Evolutionary conservation across 2,888 invertebrate genomes (phyloP).

Genomic region (Tetrapedia diversipes): DNA sequence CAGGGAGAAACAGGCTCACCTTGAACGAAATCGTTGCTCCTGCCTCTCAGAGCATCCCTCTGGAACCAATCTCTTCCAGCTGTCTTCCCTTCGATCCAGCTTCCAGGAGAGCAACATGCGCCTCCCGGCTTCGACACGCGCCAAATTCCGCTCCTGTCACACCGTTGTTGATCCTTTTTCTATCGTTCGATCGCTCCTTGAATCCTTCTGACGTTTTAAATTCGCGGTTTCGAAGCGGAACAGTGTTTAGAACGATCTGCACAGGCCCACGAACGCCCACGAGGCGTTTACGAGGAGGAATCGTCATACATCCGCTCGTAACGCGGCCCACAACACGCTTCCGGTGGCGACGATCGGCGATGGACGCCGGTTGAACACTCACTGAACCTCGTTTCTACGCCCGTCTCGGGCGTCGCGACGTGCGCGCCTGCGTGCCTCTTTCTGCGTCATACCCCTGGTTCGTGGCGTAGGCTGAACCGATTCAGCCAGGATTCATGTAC

Average conservation of each 20-base stretch:
- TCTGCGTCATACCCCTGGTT: slow-evolving; percentile 54
- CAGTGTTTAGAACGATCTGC: neutral
- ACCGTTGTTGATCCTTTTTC: slow-evolving; percentile 1
- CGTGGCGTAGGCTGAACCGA: slow-evolving; percentile 10
- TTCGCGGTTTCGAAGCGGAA: too few species aligned
- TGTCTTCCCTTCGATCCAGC: slow-evolving; percentile 59
- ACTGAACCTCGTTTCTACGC: slow-evolving; percentile 49
- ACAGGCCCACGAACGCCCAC: slow-evolving; percentile 29
- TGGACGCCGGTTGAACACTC: slow-evolving; percentile 53
- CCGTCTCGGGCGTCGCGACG: slow-evolving; percentile 26
- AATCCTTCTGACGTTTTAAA: neutral
- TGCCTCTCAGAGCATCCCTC: slow-evolving; percentile 62
- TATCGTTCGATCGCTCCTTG: neutral
- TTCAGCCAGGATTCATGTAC: neutral
- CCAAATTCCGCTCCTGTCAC: slow-evolving; percentile 9
- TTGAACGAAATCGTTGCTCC: slow-evolving; percentile 40
- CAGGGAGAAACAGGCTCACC: slow-evolving; percentile 47
- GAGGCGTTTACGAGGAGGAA: slow-evolving; percentile 31
- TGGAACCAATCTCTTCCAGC: slow-evolving; percentile 52
- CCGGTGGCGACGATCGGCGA: slow-evolving; percentile 17
- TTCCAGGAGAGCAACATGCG: slow-evolving; percentile 64
- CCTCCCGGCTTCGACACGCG: slow-evolving; percentile 49
- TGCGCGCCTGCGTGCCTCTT: slow-evolving; percentile 58
- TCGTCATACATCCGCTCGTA: neutral
- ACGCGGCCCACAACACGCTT: neutral